Evolutionary conservation across 2,797 vertebrate genomes (phyloP).

Genomic region (Syndactyla subalaris): DNA sequence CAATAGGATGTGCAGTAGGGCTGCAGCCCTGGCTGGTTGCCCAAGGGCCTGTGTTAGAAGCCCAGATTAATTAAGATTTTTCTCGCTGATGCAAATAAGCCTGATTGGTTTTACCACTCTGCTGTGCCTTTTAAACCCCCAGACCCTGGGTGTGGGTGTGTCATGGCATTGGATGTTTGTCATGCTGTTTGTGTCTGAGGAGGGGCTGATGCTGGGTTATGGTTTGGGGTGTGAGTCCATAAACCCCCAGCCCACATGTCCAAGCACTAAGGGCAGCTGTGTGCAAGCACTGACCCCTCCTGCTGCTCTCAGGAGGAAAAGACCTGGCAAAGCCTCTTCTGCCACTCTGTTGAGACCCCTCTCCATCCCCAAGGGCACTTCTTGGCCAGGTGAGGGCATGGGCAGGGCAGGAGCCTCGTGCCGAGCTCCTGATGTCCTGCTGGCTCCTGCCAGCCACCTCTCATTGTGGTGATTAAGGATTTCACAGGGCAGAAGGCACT

Average conservation of each 20-base stretch:
- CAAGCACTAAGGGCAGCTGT: fast-evolving
- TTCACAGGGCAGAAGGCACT: constrained; percentile 36
- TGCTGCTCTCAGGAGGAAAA: not conserved
- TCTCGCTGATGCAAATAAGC: not conserved
- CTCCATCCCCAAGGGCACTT: not conserved
- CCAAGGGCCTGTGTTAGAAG: not conserved
- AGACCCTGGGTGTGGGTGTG: fast-evolving
- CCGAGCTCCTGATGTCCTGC: not conserved
- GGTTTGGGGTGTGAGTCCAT: not conserved
- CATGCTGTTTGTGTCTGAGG: not conserved
- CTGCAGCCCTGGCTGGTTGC: not conserved
- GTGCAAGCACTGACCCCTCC: not conserved
- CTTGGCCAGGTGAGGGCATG: fast-evolving
- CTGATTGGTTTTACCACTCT: not conserved
- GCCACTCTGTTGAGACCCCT: not conserved
- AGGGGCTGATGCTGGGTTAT: not conserved
- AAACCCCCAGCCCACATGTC: not conserved
- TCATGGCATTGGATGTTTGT: fast-evolving
- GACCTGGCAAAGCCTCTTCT: not conserved
- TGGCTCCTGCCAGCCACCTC: not conserved
- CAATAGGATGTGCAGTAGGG: not conserved
- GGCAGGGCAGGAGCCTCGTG: not conserved
- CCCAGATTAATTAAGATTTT: constrained; percentile 25
- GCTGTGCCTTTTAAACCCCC: not conserved
- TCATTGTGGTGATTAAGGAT: not conserved